phyloP scores from a whole-genome alignment of 1,140 invertebrate species.

The Brachionus plicatilis region DNA sequence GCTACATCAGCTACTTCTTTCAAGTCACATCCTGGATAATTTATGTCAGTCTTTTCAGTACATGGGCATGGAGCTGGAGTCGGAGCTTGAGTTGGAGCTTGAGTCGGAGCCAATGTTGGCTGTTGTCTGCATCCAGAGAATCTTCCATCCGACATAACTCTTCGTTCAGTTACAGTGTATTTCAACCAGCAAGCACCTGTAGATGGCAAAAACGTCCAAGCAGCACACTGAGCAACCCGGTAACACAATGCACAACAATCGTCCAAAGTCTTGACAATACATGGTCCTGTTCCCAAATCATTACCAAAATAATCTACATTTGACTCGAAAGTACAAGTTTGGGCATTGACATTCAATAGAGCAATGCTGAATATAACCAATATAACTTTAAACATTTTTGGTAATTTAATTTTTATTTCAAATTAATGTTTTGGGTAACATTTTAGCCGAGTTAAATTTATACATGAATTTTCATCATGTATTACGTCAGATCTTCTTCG shows the following conservation, averaged over 20 bases:
- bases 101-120: background rate
- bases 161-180: constrained; percentile 8
- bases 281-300: background rate
- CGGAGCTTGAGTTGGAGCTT: background rate
- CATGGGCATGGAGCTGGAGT: background rate
- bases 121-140: constrained; percentile 6
- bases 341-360: background rate
- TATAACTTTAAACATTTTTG: background rate
- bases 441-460: background rate
- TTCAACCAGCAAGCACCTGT: constrained; percentile 28
- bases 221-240: background rate
- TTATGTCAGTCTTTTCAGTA: background rate
- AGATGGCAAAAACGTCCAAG: constrained; percentile 3
- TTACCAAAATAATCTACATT: constrained; percentile 36
- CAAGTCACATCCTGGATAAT: constrained; percentile 23
- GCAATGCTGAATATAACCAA: background rate
- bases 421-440: background rate
- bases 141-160: background rate
- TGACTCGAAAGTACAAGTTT: background rate
- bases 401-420: background rate
- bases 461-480: constrained; percentile 1
- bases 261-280: background rate
- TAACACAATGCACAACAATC: background rate
- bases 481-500: background rate
- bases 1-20: background rate